Conservation (phyloP, 1,140 invertebrate genomes). For the Paramacrobiotus metropolitanus region DNA sequence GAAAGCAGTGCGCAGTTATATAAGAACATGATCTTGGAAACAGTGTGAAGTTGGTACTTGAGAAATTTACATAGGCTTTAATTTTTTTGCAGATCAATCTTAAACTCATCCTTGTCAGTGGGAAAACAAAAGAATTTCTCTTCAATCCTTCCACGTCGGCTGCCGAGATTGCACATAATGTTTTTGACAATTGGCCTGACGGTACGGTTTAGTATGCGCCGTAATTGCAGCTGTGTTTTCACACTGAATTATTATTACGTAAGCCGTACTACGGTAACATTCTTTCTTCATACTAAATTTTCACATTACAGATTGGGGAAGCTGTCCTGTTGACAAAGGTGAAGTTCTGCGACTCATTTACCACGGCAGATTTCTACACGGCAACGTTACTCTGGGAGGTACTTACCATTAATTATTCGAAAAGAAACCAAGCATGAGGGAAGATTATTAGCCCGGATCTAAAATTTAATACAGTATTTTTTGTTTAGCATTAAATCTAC, state of each 20-base stretch:
- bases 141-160: conserved; percentile 88
- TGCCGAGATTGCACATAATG: conserved; percentile 89
- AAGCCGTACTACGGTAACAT: not conserved
- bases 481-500: conserved; percentile 58
- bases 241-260: conserved; percentile 9
- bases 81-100: conserved; percentile 52
- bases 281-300: conserved; percentile 14
- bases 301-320: conserved; percentile 61
- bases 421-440: no score
- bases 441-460: not conserved
- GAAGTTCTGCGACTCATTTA: conserved; percentile 96
- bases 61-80: conserved; percentile 4
- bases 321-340: conserved; percentile 76
- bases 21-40: not conserved
- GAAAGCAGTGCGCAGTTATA: not conserved
- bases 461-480: conserved; percentile 9
- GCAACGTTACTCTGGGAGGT: conserved; percentile 82
- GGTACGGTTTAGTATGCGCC: conserved; percentile 19
- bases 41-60: not conserved
- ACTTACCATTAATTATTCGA: conserved; percentile 10
- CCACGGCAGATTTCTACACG: conserved; percentile 94
- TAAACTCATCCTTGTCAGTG: conserved; percentile 83
- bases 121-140: conserved; percentile 94
- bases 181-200: conserved; percentile 89
- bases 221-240: conserved; percentile 1